phyloP scores from a whole-genome alignment of 2,113 vertebrate genomes.

The Lasiurus cinereus region DNA sequence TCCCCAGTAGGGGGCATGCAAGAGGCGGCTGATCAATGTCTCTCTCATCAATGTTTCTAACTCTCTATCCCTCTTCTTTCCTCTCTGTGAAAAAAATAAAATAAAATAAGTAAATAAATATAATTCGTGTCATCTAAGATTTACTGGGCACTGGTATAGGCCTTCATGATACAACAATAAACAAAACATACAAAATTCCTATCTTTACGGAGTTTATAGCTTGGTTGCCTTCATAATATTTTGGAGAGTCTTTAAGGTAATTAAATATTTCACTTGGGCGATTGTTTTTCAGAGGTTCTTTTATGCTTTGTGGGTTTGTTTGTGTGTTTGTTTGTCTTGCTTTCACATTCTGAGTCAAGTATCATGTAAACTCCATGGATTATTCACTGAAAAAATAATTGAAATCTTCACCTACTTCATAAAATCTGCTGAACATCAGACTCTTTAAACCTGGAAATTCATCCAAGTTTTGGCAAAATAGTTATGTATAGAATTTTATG shows the following conservation, averaged over 20 bases:
- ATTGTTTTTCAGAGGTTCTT: background rate
- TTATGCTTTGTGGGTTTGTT: background rate
- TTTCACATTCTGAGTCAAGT: background rate
- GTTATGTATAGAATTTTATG: background rate
- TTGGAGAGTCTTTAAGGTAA: background rate
- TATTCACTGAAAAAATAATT: slow-evolving; percentile 11
- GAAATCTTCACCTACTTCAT: background rate
- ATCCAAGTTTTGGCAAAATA: background rate
- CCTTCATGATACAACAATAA: background rate
- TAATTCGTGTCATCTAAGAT: background rate
- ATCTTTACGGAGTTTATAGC: background rate
- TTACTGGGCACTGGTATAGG: background rate
- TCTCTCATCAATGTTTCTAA: no score
- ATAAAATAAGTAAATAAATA: no score
- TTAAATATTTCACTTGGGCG: background rate
- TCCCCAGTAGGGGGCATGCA: no score
- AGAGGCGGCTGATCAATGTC: no score
- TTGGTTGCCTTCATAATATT: background rate
- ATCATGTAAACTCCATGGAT: background rate
- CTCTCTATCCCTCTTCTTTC: no score
- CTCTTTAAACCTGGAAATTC: background rate
- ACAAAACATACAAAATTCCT: background rate
- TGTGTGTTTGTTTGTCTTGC: background rate
- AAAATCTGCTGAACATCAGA: background rate
- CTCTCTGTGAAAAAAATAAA: no score